A percentile compares a stretch with the other conserved stretches of the same genome.
Evolutionary conservation across 2,797 vertebrate genomes (phyloP).

Genomic region (Echeneis naucrates): DNA sequence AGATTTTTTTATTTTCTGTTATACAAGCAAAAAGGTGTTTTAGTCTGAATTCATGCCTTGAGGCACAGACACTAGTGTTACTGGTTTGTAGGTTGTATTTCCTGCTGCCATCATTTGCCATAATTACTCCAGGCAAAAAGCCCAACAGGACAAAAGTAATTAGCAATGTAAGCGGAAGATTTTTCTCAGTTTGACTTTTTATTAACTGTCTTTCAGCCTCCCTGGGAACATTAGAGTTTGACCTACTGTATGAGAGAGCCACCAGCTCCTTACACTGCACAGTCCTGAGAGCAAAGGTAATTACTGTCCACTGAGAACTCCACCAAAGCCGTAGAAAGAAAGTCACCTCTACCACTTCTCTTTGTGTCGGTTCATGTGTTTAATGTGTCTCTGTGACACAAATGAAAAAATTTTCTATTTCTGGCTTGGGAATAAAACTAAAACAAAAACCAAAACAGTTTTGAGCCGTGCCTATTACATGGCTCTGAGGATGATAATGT

Average conservation of each 20-base stretch:
- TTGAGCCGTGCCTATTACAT: no score
- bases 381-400: neutral
- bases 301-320: neutral
- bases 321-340: no score
- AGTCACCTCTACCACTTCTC: neutral
- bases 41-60: neutral
- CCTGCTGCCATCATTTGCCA: neutral
- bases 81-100: neutral
- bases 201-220: constrained; percentile 81
- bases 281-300: constrained; percentile 90
- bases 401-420: no score
- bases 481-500: no score
- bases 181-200: constrained; percentile 1
- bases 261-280: constrained; percentile 90
- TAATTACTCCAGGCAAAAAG: constrained; percentile 23
- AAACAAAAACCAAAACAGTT: neutral
- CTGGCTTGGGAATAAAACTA: neutral
- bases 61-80: neutral
- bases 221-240: constrained; percentile 90
- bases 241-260: constrained; percentile 89
- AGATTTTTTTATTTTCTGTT: neutral
- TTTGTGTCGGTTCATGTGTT: neutral
- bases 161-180: constrained; percentile 21
- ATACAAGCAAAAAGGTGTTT: constrained; percentile 10
- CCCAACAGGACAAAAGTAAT: constrained; percentile 43